Evolutionary conservation across 2,113 vertebrate species (phyloP), one percentile per base, ranked within the genome.

Genomic region (rat (Rattus norvegicus)): DNA sequence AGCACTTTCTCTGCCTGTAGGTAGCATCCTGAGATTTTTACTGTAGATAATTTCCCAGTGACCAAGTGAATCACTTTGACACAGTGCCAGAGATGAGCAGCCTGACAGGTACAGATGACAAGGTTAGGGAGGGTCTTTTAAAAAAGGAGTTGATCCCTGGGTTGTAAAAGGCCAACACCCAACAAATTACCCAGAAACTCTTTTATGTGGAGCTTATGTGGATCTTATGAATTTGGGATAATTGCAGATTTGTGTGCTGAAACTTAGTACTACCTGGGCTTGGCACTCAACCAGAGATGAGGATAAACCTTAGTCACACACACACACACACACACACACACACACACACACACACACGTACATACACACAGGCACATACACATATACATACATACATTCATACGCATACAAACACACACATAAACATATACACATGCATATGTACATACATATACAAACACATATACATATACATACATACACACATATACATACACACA

Each of bases 91-190:
- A 83, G 56, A 9, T 1, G 22, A 36, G 49, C 10, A 12, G 39
- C 9, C 3, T 56, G 79, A 7, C 28, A 47, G 8, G 2, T 10
- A 8, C 12, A 19, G n/a, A 59, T 54, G 9, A 3, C 14, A 73
- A 22, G 8, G 1, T 12, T 7, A 24, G 16, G 7, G n/a, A 17
- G 0, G 28, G 1, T 19, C 49, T 30, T 47, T 43, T 69, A 22
- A 61, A 39, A 9, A 13, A 63, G 20, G 61, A 54, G 11, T 14
- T 63, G 20, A 4, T n/a, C 5, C 4, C 10, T 36, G 30, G 7
- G 6, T 22, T 80, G 8, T 33, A 83, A 54, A 24, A 14, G 8
- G 12, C 10, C 5, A 33, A 2, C 12, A 5, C 24, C 54, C 14
- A 73, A n/a, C 1, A 24, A 59, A 6, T 10, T 56, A 59, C 13